Percentiles rank a stretch among this genome's conserved stretches.
Evolutionary conservation across 1,140 invertebrate genomes (phyloP).

Genomic region (Stenopsyche tienmushanensis): DNA sequence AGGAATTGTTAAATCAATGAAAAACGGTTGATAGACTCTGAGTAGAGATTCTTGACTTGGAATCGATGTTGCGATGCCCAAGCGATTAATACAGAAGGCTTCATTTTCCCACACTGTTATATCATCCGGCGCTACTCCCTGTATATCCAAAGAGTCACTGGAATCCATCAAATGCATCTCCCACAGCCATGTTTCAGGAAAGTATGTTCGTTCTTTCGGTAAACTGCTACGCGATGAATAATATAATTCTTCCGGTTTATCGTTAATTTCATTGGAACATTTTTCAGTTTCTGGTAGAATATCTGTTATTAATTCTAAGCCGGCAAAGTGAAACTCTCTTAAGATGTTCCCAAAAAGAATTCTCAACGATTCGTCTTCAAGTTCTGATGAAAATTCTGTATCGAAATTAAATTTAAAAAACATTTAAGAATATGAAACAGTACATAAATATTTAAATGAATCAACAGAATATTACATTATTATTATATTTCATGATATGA

Average conservation of each 20-base stretch:
- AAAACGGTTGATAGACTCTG: slow-evolving; percentile 69
- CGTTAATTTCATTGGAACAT: slow-evolving; percentile 19
- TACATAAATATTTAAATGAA: too few relatives aligned
- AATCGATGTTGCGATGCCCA: slow-evolving; percentile 21
- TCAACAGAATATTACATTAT: too few relatives aligned
- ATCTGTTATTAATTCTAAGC: slow-evolving; percentile 33
- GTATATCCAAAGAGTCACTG: slow-evolving; percentile 24
- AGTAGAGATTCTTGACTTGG: slow-evolving; percentile 48
- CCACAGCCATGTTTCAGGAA: slow-evolving; percentile 70
- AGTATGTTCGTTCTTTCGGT: slow-evolving; percentile 52
- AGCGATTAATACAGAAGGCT: slow-evolving; percentile 34
- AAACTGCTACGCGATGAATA: neutral
- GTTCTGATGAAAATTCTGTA: slow-evolving; percentile 10
- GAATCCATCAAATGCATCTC: slow-evolving; percentile 44
- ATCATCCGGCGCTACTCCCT: slow-evolving; percentile 29
- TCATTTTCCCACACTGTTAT: slow-evolving; percentile 38
- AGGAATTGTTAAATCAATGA: slow-evolving; percentile 66
- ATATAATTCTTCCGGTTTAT: slow-evolving; percentile 9
- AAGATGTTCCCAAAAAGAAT: slow-evolving; percentile 22
- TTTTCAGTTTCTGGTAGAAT: slow-evolving; percentile 14
- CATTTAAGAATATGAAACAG: too few relatives aligned
- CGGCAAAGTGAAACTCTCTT: slow-evolving; percentile 26
- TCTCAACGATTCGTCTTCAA: slow-evolving; percentile 5
- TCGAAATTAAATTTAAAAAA: neutral
- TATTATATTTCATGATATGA: too few relatives aligned